Evolutionary conservation across 1,140 invertebrate genomes (phyloP), one percentile per base, ranked within the genome.

Genomic region (Drosophila carrolli): DNA sequence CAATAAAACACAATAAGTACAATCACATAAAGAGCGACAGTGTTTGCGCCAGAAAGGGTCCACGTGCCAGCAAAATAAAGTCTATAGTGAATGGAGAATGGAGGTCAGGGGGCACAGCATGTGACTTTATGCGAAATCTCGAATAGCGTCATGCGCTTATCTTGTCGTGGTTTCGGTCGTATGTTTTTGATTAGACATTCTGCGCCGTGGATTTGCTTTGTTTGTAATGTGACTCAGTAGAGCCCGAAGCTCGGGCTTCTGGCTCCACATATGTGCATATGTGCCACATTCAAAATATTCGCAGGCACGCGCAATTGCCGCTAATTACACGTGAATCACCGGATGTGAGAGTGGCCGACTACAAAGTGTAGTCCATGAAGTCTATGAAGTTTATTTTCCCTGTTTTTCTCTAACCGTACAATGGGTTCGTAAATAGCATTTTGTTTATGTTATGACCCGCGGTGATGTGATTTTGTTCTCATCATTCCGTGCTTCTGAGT

Each of bases 201-300:
- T 83, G 81, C 81, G 81, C 51, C 35, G 61, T 23, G 16, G 1
- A 41, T 43, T 55, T 35, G 48, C 53, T 57, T 83, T 71, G 56
- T 71, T 66, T 71, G 80, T 67, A 83, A 78, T 62, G 35, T 83
- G 79, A 82, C 37, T 81, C 78, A 78, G 16, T 57, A 37, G 44
- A 40, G 44, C 55, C 5, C 47, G 10, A n/a, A 37, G 67, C 27
- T 61, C 14, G 29, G 35, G 23, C 11, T 40, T 4, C 23, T 2
- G 35, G 19, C 10, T 35, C 2, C 14, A 5, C 38, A 38, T 37
- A 57, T 23, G 29, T 32, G 8, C 29, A 14, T 19, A 51, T 51
- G 68, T 73, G 66, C 13, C 47, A 40, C 46, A 41, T 38, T 23
- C 7, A 40, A 40, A 14, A 11, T 29, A 32, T 29, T 53, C 11